Percentiles rank a stretch among this genome's conserved stretches.
These are phyloP conservation scores for Amazonetta brasiliensis DNA, from an alignment of 2,797 vertebrate species.

Conservation along the genomic window DNA sequence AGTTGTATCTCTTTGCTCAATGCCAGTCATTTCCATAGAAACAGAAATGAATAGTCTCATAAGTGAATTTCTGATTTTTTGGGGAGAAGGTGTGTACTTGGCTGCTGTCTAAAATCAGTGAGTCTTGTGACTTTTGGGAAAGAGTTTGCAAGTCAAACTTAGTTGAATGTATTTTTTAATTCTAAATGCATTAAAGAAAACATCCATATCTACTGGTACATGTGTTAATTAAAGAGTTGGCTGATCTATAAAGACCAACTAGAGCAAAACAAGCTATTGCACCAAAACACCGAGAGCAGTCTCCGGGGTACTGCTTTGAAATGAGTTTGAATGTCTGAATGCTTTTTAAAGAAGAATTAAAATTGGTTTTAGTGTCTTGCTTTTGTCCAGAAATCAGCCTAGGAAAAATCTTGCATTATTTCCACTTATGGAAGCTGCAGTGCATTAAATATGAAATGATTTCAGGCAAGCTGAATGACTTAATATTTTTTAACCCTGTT, in stretches of 20 bases:
- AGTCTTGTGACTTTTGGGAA: not conserved
- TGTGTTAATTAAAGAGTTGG: not conserved
- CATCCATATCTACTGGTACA: rapidly evolving
- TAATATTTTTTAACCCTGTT: slow-evolving; percentile 75
- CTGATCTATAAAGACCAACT: not conserved
- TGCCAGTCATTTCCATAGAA: not conserved
- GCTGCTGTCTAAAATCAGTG: not conserved
- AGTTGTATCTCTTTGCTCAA: rapidly evolving
- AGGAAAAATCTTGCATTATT: not conserved
- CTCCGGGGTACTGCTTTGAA: not conserved
- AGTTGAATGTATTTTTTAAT: not conserved
- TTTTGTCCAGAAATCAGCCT: not conserved
- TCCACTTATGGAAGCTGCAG: not conserved
- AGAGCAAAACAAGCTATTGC: not conserved
- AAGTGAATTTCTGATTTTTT: not conserved
- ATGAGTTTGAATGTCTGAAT: not conserved
- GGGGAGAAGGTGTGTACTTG: not conserved
- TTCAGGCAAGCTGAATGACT: not conserved
- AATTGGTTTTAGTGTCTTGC: not conserved
- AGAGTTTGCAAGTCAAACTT: not conserved
- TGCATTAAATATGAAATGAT: not conserved
- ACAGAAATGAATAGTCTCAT: not conserved
- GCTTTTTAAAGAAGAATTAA: not conserved
- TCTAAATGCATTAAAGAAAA: not conserved
- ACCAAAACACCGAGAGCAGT: not conserved